Conservation (phyloP, 2,797 vertebrate genomes). For the Pristis pectinata region DNA sequence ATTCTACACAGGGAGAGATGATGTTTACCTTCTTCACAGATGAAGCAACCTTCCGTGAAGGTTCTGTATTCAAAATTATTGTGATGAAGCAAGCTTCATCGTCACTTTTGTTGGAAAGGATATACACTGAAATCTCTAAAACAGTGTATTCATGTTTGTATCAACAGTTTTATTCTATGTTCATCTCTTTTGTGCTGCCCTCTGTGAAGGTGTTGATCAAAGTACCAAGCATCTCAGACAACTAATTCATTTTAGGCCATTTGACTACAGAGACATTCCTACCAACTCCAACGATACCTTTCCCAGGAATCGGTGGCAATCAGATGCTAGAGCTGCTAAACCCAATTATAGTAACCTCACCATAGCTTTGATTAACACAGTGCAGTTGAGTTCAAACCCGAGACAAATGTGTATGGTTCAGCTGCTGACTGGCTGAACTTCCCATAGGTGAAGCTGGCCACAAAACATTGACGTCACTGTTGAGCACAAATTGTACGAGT, state of each 20-base stretch:
- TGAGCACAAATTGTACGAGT: background rate
- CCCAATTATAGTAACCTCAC: background rate
- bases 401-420: background rate
- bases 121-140: background rate
- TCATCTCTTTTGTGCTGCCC: background rate
- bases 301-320: background rate
- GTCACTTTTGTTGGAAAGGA: background rate
- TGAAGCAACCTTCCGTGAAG: background rate
- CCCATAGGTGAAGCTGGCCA: background rate
- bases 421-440: background rate
- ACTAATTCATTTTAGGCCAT: background rate
- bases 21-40: background rate
- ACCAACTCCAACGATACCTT: background rate
- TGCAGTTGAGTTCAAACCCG: background rate
- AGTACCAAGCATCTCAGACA: background rate
- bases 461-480: too few relatives aligned
- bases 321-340: background rate
- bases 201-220: background rate
- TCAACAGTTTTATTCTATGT: background rate
- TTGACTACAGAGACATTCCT: background rate
- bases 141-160: background rate
- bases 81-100: background rate
- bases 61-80: background rate
- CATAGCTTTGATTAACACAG: background rate
- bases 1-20: background rate